Evolutionary conservation across 2,113 vertebrate genomes (phyloP).

Genomic region (Pluvianellus socialis): DNA sequence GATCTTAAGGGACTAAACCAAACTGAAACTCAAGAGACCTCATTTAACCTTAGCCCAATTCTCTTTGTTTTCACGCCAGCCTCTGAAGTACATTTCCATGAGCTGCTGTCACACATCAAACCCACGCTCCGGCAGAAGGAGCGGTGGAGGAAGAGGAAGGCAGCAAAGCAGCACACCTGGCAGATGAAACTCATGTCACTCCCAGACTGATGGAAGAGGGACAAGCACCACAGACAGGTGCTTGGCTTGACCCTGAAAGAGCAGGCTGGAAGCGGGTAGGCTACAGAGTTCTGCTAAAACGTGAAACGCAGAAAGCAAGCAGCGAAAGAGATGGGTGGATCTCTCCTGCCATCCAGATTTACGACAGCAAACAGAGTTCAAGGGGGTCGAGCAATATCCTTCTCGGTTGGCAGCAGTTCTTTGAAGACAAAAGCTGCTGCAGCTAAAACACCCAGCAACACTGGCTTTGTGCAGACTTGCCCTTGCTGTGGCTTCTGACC

Average conservation of each 20-base stretch:
- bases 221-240: not conserved
- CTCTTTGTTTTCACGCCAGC: not conserved
- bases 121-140: not conserved
- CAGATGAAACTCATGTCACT: not conserved
- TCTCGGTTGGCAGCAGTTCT: not conserved
- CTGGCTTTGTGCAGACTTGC: not conserved
- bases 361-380: fast-evolving
- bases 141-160: not conserved
- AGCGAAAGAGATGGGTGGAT: not conserved
- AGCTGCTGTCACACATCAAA: not conserved
- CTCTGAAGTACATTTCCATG: not conserved
- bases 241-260: not conserved
- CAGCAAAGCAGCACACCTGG: not conserved
- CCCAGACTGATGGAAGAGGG: not conserved
- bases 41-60: not conserved
- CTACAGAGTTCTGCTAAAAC: not conserved
- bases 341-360: not conserved
- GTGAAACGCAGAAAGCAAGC: not conserved
- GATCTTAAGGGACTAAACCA: not conserved
- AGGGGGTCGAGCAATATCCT: not conserved
- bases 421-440: not conserved
- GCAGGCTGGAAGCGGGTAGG: not conserved
- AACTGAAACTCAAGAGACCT: not conserved
- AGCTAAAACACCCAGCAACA: not conserved
- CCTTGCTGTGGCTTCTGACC: not conserved